Evolutionary conservation across 1,140 invertebrate species (phyloP).

Genomic region (Diuraphis noxia): DNA sequence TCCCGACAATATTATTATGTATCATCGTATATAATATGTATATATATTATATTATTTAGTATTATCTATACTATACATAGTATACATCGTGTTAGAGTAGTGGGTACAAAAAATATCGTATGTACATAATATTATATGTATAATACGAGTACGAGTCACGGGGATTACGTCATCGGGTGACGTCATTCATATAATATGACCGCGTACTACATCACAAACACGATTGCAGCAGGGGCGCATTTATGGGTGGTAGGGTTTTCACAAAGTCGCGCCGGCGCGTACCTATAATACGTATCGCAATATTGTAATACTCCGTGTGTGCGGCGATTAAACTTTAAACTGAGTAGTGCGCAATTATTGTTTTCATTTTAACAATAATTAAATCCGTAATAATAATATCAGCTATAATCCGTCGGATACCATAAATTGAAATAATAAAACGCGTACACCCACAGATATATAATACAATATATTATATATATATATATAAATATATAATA

Average conservation of each 20-base stretch:
- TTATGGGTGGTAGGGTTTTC: conserved; percentile 4
- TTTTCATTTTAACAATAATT: not conserved
- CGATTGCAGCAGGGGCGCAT: not conserved
- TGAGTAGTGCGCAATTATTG: too few species aligned
- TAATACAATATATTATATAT: not conserved
- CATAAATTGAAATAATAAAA: not conserved
- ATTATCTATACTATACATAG: too few species aligned
- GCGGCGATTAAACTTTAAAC: not conserved
- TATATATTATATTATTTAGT: not conserved
- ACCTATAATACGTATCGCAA: not conserved
- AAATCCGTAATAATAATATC: not conserved
- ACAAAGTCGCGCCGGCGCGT: not conserved
- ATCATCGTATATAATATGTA: not conserved
- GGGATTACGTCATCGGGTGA: not conserved
- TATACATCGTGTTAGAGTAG: not conserved
- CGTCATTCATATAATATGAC: conserved; percentile 8
- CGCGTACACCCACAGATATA: too few species aligned
- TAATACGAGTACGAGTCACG: not conserved
- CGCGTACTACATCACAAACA: not conserved
- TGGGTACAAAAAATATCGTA: not conserved
- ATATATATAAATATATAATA: too few species aligned
- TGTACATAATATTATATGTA: not conserved
- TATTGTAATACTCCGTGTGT: not conserved
- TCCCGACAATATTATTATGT: not conserved
- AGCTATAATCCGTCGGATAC: not conserved